Conservation (phyloP, 30 jellyfish, hydroid and myxozoan genomes). For the Aurelia sp. region DNA sequence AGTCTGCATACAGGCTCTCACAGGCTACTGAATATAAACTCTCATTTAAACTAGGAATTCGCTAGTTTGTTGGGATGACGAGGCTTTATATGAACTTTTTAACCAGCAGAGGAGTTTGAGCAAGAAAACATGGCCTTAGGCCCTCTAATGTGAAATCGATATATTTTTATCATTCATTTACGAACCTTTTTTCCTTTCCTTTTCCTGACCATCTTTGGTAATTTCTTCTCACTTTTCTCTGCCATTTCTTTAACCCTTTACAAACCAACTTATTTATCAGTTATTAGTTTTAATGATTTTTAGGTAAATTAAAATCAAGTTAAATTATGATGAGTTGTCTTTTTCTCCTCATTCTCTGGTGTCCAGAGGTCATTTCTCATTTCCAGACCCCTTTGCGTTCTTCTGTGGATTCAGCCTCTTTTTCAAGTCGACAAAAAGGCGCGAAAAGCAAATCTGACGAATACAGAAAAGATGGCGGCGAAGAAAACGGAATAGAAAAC, state of each 20-base stretch:
- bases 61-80: too few species aligned
- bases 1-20: too few species aligned
- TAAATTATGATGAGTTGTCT: conserved; percentile 17
- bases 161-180: not conserved
- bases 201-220: conserved; percentile 24
- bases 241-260: conserved; percentile 20
- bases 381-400: conserved; percentile 1
- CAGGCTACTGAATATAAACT: too few species aligned
- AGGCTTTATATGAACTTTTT: too few species aligned
- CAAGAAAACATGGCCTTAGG: not conserved
- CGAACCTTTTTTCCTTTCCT: conserved; percentile 11
- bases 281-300: not conserved
- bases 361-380: too few species aligned
- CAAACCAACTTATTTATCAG: not conserved
- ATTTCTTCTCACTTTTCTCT: conserved; percentile 40
- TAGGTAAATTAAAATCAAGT: too few species aligned
- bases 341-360: too few species aligned
- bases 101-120: too few species aligned
- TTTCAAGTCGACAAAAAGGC: not conserved
- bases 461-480: conserved; percentile 2
- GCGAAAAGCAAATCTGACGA: conserved; percentile 22
- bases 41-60: too few species aligned
- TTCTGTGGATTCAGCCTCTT: not conserved
- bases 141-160: too few species aligned
- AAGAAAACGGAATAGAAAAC: not conserved